Conservation (phyloP, 2,888 invertebrate species). For the Lycophotia porphyrea region DNA sequence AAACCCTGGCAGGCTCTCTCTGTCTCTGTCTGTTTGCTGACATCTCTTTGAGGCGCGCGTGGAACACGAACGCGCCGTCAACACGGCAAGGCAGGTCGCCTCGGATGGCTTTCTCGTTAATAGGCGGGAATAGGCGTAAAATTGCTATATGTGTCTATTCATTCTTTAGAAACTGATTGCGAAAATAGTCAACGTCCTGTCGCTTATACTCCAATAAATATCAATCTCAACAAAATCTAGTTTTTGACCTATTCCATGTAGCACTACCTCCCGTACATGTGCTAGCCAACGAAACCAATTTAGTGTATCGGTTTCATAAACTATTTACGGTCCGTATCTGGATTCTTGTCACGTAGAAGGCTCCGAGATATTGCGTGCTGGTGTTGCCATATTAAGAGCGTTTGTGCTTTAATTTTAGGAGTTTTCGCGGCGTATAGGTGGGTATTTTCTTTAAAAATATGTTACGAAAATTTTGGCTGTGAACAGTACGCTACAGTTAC, state of each 20-base stretch:
- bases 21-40: too few relatives aligned
- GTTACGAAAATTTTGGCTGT: background rate
- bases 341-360: conserved; percentile 65
- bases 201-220: background rate
- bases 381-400: conserved; percentile 58
- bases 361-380: conserved; percentile 62
- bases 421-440: conserved; percentile 16
- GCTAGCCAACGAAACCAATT: conserved; percentile 72
- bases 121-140: too few relatives aligned
- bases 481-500: background rate
- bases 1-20: too few relatives aligned
- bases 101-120: too few relatives aligned
- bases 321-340: conserved; percentile 62
- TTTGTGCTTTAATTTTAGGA: conserved; percentile 52
- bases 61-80: too few relatives aligned
- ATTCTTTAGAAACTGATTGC: background rate
- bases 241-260: conserved; percentile 24
- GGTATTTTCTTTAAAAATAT: conserved; percentile 27
- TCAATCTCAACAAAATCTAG: conserved; percentile 15
- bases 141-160: background rate
- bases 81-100: too few relatives aligned
- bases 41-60: too few relatives aligned
- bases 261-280: conserved; percentile 49
- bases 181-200: background rate
- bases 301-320: conserved; percentile 71